Conservation (phyloP, 2,797 vertebrate species). For the Danio kyathit region DNA sequence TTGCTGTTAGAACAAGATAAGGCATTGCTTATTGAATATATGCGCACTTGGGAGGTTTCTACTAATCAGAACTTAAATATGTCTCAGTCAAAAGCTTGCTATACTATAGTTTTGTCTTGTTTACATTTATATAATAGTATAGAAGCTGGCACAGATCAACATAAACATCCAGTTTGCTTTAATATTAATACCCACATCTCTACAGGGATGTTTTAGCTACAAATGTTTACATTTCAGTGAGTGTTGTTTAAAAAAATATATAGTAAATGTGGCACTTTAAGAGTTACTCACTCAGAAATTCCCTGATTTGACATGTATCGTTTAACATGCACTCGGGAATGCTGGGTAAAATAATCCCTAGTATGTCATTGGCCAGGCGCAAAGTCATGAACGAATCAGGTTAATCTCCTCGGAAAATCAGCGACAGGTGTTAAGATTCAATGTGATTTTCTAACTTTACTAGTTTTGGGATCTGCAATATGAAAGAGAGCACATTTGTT, state of each 20-base stretch:
- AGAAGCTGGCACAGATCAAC: neutral
- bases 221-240: slow-evolving; percentile 13
- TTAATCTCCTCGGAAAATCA: slow-evolving; percentile 40
- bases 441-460: neutral
- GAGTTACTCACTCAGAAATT: neutral
- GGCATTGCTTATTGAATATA: neutral
- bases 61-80: neutral
- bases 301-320: neutral
- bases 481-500: neutral
- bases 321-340: slow-evolving; percentile 5
- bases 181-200: neutral
- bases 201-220: neutral
- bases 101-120: neutral
- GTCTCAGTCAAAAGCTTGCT: neutral
- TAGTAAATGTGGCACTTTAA: neutral
- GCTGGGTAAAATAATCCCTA: slow-evolving; percentile 15
- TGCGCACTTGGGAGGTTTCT: neutral
- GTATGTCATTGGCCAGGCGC: neutral
- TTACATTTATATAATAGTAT: neutral
- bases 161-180: slow-evolving; percentile 15
- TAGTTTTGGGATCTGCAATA: neutral
- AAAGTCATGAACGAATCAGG: slow-evolving; percentile 32
- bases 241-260: neutral
- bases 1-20: neutral
- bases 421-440: slow-evolving; percentile 26